Conservation (phyloP, 1,140 invertebrate genomes). For the Oscheius sp. region DNA sequence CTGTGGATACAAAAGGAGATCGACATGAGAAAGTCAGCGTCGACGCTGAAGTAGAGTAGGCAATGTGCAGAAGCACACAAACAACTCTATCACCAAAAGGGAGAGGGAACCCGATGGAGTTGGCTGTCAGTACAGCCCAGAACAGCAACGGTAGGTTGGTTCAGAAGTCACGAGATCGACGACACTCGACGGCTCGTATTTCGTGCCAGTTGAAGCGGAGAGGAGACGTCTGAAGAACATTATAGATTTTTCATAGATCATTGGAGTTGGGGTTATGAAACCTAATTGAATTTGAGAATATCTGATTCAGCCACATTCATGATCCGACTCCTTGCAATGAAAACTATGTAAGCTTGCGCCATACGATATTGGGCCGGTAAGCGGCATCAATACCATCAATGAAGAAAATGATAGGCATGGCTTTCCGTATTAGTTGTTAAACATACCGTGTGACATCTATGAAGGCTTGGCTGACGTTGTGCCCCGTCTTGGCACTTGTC, state of each 20-base stretch:
- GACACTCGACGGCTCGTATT: constrained; percentile 10
- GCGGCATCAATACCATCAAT: not conserved
- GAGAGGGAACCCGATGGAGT: no score
- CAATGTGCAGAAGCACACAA: not conserved
- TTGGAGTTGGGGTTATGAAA: no score
- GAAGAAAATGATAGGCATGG: no score
- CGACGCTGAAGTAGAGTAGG: not conserved
- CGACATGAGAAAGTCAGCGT: not conserved
- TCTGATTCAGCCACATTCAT: no score
- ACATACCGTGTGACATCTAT: constrained; percentile 46
- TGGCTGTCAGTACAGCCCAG: not conserved
- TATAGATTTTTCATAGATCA: not conserved
- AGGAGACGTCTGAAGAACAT: constrained; percentile 6
- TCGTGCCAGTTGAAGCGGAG: not conserved
- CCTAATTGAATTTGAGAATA: no score
- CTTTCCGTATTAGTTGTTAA: not conserved
- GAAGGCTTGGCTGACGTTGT: constrained; percentile 57
- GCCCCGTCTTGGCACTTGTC: constrained; percentile 59
- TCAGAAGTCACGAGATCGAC: constrained; percentile 5
- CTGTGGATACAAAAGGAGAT: no score
- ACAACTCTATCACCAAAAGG: no score
- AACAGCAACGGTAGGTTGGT: not conserved
- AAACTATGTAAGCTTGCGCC: no score
- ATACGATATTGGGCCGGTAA: no score
- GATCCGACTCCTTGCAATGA: no score